A percentile compares a stretch with the other conserved stretches of the same genome.
Conservation (phyloP, 2,888 invertebrate species). For the Cheilosia urbana region DNA sequence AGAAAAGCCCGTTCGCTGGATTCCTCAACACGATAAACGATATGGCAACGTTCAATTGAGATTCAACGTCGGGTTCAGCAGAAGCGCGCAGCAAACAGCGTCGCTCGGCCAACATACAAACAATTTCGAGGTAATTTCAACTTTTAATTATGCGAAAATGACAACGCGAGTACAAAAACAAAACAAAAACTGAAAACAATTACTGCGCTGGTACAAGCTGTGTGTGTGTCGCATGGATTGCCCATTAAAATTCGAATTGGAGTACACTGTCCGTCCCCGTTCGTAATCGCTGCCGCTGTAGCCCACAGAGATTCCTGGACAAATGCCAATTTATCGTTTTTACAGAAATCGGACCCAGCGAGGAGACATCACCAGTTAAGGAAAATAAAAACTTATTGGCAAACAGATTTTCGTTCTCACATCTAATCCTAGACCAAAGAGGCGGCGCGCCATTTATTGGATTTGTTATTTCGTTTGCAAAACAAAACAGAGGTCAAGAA, state of each 20-base stretch:
- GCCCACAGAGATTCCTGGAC: constrained; percentile 49
- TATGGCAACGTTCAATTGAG: constrained; percentile 50
- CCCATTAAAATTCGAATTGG: constrained; percentile 65
- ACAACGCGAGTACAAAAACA: constrained; percentile 48
- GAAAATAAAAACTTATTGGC: constrained; percentile 52
- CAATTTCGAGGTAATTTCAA: constrained; percentile 66
- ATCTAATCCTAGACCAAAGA: constrained; percentile 29
- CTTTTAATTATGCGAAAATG: constrained; percentile 72
- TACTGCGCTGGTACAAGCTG: constrained; percentile 16
- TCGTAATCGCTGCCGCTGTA: background rate
- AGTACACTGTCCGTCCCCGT: constrained; percentile 1
- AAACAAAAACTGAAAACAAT: constrained; percentile 15
- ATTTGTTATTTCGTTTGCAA: constrained; percentile 40
- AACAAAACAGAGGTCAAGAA: constrained; percentile 38
- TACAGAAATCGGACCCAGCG: constrained; percentile 30
- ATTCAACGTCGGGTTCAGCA: constrained; percentile 42
- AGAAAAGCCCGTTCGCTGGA: background rate
- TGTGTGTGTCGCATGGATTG: constrained; percentile 50
- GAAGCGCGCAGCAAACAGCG: constrained; percentile 5
- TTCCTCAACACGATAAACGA: background rate
- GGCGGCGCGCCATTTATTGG: constrained; percentile 1
- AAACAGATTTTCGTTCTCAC: constrained; percentile 40
- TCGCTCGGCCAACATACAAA: constrained; percentile 38
- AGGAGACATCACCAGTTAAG: constrained; percentile 25
- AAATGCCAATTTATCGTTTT: constrained; percentile 72